phyloP scores from a whole-genome alignment of 2,113 vertebrate genomes.

The Amphiprion ocellaris region DNA sequence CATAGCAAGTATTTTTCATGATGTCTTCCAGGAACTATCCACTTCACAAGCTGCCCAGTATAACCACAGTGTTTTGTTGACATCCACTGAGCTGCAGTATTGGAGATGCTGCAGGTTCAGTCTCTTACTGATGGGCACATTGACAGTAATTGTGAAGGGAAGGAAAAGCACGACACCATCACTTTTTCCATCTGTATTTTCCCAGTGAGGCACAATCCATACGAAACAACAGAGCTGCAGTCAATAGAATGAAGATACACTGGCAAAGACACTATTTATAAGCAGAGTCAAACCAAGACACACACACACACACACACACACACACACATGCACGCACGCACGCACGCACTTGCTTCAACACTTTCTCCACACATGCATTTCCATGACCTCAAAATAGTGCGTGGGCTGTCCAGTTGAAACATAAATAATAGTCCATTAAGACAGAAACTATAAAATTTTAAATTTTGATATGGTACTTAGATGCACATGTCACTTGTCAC shows the following conservation, averaged over 20 bases:
- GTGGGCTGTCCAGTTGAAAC: conserved; percentile 10
- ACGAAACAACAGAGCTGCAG: neutral
- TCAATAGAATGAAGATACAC: neutral
- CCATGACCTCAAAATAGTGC: conserved; percentile 30
- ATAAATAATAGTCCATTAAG: conserved; percentile 27
- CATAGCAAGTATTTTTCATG: neutral
- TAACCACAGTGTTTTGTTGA: neutral
- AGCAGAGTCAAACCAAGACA: neutral
- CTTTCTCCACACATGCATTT: neutral
- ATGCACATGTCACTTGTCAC: conserved; percentile 1
- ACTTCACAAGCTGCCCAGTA: neutral
- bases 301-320: neutral
- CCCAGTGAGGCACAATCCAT: neutral
- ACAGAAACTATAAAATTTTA: neutral
- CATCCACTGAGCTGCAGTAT: neutral
- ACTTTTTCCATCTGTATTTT: neutral
- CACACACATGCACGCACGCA: neutral
- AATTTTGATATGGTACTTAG: conserved; percentile 18
- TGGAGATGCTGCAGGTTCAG: neutral
- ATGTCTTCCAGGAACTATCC: neutral
- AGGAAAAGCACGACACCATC: neutral
- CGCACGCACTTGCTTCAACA: neutral
- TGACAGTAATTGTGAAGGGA: neutral
- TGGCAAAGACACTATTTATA: neutral
- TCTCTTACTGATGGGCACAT: conserved; percentile 1